Evolutionary conservation across 2,113 vertebrate genomes (phyloP).

Genomic region (Gadus chalcogrammus): DNA sequence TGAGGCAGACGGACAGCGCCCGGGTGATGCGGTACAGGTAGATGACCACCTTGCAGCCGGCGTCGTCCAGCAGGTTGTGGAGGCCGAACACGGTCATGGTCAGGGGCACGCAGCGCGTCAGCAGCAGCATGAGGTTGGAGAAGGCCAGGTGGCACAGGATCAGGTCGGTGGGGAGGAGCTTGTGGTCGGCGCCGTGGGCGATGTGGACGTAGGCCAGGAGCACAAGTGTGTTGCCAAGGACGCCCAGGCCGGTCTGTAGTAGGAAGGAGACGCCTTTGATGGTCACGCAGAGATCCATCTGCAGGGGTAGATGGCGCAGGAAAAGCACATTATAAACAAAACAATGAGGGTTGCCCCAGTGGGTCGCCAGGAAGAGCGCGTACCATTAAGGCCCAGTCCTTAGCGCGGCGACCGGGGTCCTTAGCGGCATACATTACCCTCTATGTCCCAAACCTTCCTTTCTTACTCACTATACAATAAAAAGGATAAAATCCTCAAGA

Average conservation of each 20-base stretch:
- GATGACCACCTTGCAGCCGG: slow-evolving; percentile 75
- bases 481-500: too few relatives aligned
- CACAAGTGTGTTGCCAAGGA: slow-evolving; percentile 69
- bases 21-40: slow-evolving; percentile 70
- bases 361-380: too few relatives aligned
- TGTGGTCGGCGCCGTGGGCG: slow-evolving; percentile 34
- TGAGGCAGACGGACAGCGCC: slow-evolving; percentile 75
- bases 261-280: slow-evolving; percentile 80
- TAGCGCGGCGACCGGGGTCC: too few relatives aligned
- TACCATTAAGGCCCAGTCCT: too few relatives aligned
- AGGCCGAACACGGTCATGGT: slow-evolving; percentile 75
- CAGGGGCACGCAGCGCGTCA: slow-evolving; percentile 73
- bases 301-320: neutral
- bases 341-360: too few relatives aligned
- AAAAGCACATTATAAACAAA: too few relatives aligned
- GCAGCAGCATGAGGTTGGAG: slow-evolving; percentile 70
- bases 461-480: too few relatives aligned
- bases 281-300: slow-evolving; percentile 76
- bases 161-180: slow-evolving; percentile 70
- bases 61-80: slow-evolving; percentile 64
- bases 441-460: too few relatives aligned
- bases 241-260: slow-evolving; percentile 73
- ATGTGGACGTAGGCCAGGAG: slow-evolving; percentile 65
- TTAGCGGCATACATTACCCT: too few relatives aligned
- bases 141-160: slow-evolving; percentile 77